Evolutionary conservation across 1,140 invertebrate genomes (phyloP), one percentile per base, ranked within the genome.

Genomic region (Episyrphus balteatus): DNA sequence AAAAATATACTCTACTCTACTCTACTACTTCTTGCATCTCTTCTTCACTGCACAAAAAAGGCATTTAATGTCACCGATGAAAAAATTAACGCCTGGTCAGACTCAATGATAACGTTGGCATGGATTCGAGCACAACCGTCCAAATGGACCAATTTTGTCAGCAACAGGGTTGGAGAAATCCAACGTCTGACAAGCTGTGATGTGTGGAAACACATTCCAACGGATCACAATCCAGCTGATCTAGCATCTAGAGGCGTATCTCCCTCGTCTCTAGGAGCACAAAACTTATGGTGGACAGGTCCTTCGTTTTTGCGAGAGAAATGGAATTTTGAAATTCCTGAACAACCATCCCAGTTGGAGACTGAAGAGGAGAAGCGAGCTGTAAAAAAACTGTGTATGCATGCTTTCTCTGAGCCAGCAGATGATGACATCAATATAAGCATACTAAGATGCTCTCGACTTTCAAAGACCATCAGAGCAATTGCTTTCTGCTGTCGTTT

Each of bases 161-260:
- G 12, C 14, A 12, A 36, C 10, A 12, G 34, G 11, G 34, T 36
- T 5, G 12, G 3, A 12, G 12, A n/a, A 36, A 36, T 36, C 12
- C 34, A 36, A n/a, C 3, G 14, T 5, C 12, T 15, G 3, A n/a
- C 34, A 36, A n/a, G 12, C 12, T 12, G 12, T 5, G 34, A 15
- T 5, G 5, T 32, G 15, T 46, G 43, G 49, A 19, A 41, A 15
- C 44, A 54, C 39, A 41, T 54, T 5, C 21, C 21, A 26, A 26
- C 21, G 8, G 21, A 26, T 8, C 8, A 26, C 8, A 26, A 26
- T 26, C 21, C 21, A 26, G 21, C 21, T 26, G 21, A 26, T 26
- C 21, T 26, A 8, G 21, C 21, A 26, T 26, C 21, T 8, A 3
- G 21, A 26, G 21, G 21, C 21, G 21, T 26, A 26, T 14, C 52